Base-by-base conservation (phyloP, 1,140 invertebrate species). In the Subanguina moxae region DNA sequence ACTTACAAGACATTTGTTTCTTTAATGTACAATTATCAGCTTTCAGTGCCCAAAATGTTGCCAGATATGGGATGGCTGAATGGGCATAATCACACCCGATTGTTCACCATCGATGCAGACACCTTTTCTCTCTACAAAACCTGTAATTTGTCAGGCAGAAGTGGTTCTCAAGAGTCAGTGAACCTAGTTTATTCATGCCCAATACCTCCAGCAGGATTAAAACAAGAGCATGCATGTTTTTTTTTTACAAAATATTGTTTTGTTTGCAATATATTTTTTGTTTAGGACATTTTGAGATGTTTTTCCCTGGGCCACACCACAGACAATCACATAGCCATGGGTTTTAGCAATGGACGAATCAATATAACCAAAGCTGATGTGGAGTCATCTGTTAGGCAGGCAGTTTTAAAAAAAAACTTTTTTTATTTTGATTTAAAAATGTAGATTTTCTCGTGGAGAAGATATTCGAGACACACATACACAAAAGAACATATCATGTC, bases 271-370 rank as follows among this genome's bases (percentile, higher is more conserved):
- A 52, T 15, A 52, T 21, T 52, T 52, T 61, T 42, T 57, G n/a
- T 52, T 7, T 27, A 70, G 68, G 68, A 70, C 8, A 30, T 32
- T 11, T 32, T 70, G 5, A 46, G 66, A 15, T 56, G 52, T 21
- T 65, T 70, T 43, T 45, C 67, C 5, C 30, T 70, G 3, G 68
- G 68, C 25, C 52, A 70, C 43, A 48, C 63, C 1, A 1, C 19
- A 5, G 65, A 70, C 9, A 70, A 64, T 43, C 58, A 42, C 17
- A 56, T 70, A 28, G 68, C 68, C 8, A 42, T 70, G 19, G 68
- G 68, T 32, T 70, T 69, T 27, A 57, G 28, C 27, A 70, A 19
- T 30, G 68, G 68, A 5, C 52, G 57, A 58, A 70, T 70, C 13
- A 70, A 23, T 32, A 59, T 70, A 30, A 38, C 59, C 13, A 45